Conservation (phyloP, 2,113 vertebrate genomes). For the Mesitornis unicolor region DNA sequence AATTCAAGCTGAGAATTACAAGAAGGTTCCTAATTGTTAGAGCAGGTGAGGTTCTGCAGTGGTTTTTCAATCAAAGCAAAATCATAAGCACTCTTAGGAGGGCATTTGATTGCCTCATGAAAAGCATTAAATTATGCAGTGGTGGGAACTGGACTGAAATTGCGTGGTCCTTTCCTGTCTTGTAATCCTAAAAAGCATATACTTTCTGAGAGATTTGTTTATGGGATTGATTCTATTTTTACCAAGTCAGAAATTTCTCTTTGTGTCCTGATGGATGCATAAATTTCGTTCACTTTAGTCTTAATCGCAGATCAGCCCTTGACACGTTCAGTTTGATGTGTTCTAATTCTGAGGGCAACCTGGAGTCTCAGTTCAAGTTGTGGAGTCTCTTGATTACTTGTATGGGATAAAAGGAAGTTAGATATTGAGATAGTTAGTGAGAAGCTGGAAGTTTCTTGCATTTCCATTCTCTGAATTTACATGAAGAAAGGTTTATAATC, state of each 20-base stretch:
- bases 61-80: neutral
- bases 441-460: neutral
- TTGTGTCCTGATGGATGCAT: neutral
- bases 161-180: neutral
- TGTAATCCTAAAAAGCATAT: rapidly evolving
- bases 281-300: neutral
- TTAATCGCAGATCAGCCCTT: neutral
- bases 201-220: neutral
- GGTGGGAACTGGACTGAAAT: neutral
- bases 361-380: neutral
- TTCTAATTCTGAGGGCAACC: neutral
- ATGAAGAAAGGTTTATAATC: neutral
- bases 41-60: neutral
- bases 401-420: neutral
- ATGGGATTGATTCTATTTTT: neutral
- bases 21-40: neutral
- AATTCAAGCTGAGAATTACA: conserved; percentile 18
- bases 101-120: neutral
- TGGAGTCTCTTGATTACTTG: neutral
- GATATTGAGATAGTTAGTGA: neutral
- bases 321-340: neutral
- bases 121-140: neutral
- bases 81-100: neutral
- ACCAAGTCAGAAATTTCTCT: neutral
- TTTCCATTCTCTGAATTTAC: neutral